Conservation (phyloP, 1,140 invertebrate species). For the Parasteatoda tepidariorum region DNA sequence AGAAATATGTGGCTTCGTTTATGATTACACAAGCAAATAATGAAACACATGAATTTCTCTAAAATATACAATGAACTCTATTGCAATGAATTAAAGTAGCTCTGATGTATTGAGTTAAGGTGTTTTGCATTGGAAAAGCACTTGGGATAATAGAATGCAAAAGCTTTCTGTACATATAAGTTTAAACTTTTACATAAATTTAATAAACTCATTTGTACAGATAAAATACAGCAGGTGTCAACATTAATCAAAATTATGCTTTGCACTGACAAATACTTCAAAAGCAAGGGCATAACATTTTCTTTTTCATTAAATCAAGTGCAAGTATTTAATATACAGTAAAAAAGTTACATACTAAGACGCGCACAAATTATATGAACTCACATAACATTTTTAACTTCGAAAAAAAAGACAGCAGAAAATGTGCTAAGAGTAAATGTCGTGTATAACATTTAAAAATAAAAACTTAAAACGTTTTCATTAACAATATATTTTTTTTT, state of each 20-base stretch:
- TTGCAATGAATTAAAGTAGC: background rate
- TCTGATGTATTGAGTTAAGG: conserved; percentile 1
- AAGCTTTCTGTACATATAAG: background rate
- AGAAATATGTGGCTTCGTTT: background rate
- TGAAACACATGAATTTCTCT: background rate
- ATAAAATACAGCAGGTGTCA: too few relatives aligned
- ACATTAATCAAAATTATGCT: too few relatives aligned
- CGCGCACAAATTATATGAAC: too few relatives aligned
- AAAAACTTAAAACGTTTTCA: conserved; percentile 12
- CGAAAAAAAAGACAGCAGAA: conserved; percentile 6
- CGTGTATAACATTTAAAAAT: conserved; percentile 44
- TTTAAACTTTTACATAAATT: too few relatives aligned
- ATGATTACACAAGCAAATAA: background rate
- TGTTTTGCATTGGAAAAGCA: background rate
- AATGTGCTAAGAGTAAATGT: conserved; percentile 34
- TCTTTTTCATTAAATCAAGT: too few relatives aligned
- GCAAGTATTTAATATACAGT: too few relatives aligned
- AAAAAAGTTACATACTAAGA: too few relatives aligned
- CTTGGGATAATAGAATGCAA: background rate
- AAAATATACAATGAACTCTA: background rate
- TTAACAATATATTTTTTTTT: conserved; percentile 23
- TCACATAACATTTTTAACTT: conserved; percentile 13
- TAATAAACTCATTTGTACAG: too few relatives aligned
- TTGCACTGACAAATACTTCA: too few relatives aligned
- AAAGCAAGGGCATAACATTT: too few relatives aligned